These are phyloP conservation scores for Exocentrus adspersus DNA, from an alignment of 2,888 invertebrate genomes.

Conservation along the genomic window DNA sequence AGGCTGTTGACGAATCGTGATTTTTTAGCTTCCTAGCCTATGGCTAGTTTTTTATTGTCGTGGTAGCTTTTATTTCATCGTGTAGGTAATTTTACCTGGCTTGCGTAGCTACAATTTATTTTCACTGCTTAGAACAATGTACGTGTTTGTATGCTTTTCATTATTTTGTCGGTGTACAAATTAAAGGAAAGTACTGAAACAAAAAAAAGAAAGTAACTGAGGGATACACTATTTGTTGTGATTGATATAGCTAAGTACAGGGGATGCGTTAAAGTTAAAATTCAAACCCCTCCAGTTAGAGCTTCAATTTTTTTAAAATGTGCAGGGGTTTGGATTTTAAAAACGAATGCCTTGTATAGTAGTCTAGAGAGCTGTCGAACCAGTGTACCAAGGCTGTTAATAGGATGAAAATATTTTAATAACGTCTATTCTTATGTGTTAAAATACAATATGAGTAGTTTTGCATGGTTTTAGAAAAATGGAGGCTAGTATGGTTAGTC, in stretches of 20 bases:
- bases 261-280: conserved; percentile 6
- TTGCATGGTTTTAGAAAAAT: conserved; percentile 1
- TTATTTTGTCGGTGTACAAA: conserved; percentile 19
- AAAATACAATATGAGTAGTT: conserved; percentile 8
- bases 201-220: conserved; percentile 10
- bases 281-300: not conserved
- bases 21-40: too few relatives aligned
- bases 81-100: not conserved
- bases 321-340: too few relatives aligned
- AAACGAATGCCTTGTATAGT: conserved; percentile 13
- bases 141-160: not conserved
- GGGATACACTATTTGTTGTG: conserved; percentile 19
- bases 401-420: conserved; percentile 35
- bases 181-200: not conserved
- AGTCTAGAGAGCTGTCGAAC: conserved; percentile 40
- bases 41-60: too few relatives aligned
- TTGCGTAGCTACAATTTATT: not conserved
- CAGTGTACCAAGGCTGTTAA: conserved; percentile 49
- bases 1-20: too few relatives aligned
- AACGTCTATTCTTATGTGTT: conserved; percentile 16
- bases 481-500: not conserved
- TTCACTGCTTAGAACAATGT: not conserved
- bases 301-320: not conserved
- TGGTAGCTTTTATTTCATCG: too few relatives aligned
- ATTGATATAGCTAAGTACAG: conserved; percentile 11